phyloP scores from a whole-genome alignment of 2,113 vertebrate genomes.

The Casuarius casuarius region DNA sequence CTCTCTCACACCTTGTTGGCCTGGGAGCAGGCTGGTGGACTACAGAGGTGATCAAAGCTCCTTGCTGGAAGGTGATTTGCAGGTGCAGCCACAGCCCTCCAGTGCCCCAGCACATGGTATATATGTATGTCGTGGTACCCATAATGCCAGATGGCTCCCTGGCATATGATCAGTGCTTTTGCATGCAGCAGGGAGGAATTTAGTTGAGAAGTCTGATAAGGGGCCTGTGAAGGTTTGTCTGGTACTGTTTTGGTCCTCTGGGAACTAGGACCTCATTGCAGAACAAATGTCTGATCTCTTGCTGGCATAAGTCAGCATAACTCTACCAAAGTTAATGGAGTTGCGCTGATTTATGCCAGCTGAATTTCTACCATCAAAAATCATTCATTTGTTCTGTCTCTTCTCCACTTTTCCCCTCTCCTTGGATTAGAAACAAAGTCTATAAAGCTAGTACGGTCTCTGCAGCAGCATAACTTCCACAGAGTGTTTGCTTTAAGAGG shows the following conservation, averaged over 20 bases:
- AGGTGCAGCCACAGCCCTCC: not conserved
- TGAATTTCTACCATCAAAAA: not conserved
- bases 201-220: conserved; percentile 1
- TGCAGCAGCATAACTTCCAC: conserved; percentile 76
- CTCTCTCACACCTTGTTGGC: not conserved
- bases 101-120: not conserved
- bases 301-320: conserved; percentile 18
- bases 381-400: conserved; percentile 26
- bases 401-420: not conserved
- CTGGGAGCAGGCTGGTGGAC: not conserved
- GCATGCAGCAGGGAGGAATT: not conserved
- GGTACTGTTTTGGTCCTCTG: not conserved
- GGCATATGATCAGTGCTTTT: not conserved
- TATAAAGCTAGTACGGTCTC: conserved; percentile 73
- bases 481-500: conserved; percentile 81
- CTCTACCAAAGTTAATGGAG: conserved; percentile 16
- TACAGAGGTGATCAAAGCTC: not conserved
- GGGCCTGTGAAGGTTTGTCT: conserved; percentile 14
- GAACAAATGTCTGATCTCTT: conserved; percentile 23
- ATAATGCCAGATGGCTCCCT: conserved; percentile 3
- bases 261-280: not conserved
- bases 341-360: conserved; percentile 42
- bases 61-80: not conserved
- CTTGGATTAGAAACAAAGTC: conserved; percentile 66
- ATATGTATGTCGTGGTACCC: not conserved